Evolutionary conservation across 1,140 invertebrate species (phyloP).

Genomic region (Drosophila subobscura): DNA sequence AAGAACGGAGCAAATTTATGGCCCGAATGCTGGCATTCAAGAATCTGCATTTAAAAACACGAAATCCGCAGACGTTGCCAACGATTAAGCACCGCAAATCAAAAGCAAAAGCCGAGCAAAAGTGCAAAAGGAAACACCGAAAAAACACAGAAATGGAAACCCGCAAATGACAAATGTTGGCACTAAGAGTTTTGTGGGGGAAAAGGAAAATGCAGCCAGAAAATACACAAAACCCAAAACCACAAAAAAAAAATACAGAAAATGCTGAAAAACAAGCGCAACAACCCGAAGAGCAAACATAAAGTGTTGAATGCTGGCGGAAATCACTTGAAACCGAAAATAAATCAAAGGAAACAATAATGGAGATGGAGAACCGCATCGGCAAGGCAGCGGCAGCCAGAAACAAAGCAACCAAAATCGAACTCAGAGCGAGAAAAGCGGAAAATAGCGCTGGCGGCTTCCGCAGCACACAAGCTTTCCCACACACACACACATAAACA

Average conservation of each 20-base stretch:
- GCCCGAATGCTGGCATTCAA: conserved; percentile 51
- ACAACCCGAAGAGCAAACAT: conserved; percentile 55
- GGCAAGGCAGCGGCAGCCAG: conserved; percentile 19
- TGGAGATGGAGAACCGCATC: conserved; percentile 26
- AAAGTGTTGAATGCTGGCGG: conserved; percentile 77
- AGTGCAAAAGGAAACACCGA: conserved; percentile 43
- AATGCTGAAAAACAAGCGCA: conserved; percentile 15
- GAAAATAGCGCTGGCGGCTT: conserved; percentile 62
- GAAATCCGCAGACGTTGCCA: conserved; percentile 66
- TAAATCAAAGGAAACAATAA: conserved; percentile 80
- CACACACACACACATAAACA: neutral
- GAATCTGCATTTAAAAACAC: conserved; percentile 55
- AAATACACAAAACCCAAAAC: conserved; percentile 6
- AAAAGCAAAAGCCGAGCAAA: conserved; percentile 47
- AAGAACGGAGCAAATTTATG: conserved; percentile 62
- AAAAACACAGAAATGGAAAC: conserved; percentile 42
- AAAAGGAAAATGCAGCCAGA: conserved; percentile 32
- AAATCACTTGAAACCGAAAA: conserved; percentile 80
- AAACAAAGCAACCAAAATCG: conserved; percentile 49
- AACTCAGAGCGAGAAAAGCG: conserved; percentile 40
- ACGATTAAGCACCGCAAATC: conserved; percentile 77
- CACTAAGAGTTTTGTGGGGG: conserved; percentile 41
- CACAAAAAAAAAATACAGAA: conserved; percentile 14
- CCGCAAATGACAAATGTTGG: conserved; percentile 75
- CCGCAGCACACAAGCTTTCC: conserved; percentile 26